Evolutionary conservation across 1,140 invertebrate genomes (phyloP).

Genomic region (Atta cephalotes): DNA sequence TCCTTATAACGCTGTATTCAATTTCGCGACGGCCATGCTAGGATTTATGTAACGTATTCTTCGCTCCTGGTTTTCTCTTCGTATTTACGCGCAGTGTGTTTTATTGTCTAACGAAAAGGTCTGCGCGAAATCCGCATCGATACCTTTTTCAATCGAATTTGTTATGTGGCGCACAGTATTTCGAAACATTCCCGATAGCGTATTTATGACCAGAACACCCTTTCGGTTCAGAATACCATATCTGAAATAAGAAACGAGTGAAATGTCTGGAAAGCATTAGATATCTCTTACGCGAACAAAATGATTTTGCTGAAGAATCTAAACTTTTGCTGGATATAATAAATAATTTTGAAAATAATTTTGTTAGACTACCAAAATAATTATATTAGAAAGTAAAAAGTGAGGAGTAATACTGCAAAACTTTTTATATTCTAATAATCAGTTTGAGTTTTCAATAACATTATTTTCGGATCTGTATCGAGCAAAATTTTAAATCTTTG

Average conservation of each 20-base stretch:
- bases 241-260: neutral
- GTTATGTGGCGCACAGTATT: neutral
- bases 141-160: neutral
- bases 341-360: too few relatives aligned
- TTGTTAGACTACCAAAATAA: too few relatives aligned
- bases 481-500: too few relatives aligned
- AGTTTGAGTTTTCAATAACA: too few relatives aligned
- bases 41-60: neutral
- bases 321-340: too few relatives aligned
- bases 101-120: constrained; percentile 10
- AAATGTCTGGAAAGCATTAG: neutral
- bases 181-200: neutral
- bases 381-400: too few relatives aligned
- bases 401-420: too few relatives aligned
- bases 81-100: constrained; percentile 4
- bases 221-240: neutral
- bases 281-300: neutral
- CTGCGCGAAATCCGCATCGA: constrained; percentile 1
- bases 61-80: neutral
- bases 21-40: neutral
- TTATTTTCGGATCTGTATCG: too few relatives aligned
- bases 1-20: constrained; percentile 22
- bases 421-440: too few relatives aligned
- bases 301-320: too few relatives aligned
- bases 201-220: neutral